phyloP scores from a whole-genome alignment of 2,888 invertebrate species.

The Mesoligia furuncula region DNA sequence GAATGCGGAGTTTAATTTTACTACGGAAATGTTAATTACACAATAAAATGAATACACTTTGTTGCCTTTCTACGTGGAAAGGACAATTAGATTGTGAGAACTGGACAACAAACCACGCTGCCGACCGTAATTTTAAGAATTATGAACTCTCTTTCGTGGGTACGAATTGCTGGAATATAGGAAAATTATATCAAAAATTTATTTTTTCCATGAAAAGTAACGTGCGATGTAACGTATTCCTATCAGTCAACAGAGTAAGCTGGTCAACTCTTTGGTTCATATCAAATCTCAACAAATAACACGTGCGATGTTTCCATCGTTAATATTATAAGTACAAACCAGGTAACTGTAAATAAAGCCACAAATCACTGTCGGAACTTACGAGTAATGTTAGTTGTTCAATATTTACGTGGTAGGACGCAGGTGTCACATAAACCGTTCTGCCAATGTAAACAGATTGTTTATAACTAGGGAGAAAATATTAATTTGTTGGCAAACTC shows the following conservation, averaged over 20 bases:
- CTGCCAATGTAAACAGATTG: constrained; percentile 71
- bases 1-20: constrained; percentile 5
- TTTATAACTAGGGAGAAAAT: constrained; percentile 64
- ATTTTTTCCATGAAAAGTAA: constrained; percentile 13
- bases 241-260: constrained; percentile 21
- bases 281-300: constrained; percentile 33
- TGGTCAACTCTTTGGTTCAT: constrained; percentile 37
- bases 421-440: constrained; percentile 74
- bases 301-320: constrained; percentile 29
- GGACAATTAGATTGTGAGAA: constrained; percentile 43
- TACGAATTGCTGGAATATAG: not conserved
- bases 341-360: constrained; percentile 60
- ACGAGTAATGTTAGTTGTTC: constrained; percentile 43
- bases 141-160: constrained; percentile 27
- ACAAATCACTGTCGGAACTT: constrained; percentile 52
- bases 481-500: constrained; percentile 67
- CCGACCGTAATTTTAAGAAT: constrained; percentile 26
- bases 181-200: not conserved
- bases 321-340: constrained; percentile 23
- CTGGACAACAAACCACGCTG: constrained; percentile 19
- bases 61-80: constrained; percentile 25
- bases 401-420: constrained; percentile 68
- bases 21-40: constrained; percentile 21
- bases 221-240: constrained; percentile 7
- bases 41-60: constrained; percentile 23